Evolutionary conservation across 2,797 vertebrate species (phyloP).

Genomic region (Micropoecilia bifurca): DNA sequence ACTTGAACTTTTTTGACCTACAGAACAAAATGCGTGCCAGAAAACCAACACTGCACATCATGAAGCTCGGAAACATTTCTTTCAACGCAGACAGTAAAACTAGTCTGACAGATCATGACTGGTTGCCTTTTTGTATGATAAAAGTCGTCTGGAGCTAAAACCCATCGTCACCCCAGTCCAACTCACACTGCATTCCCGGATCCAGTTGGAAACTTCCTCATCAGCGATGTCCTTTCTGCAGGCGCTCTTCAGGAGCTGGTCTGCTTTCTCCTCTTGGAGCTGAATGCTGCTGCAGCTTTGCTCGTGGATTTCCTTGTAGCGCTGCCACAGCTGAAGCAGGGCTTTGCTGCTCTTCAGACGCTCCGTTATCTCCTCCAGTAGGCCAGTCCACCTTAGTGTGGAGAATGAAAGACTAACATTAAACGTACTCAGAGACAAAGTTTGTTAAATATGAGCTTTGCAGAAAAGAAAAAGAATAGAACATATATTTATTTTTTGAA

Average conservation of each 20-base stretch:
- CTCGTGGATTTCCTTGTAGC: constrained; percentile 87
- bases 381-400: constrained; percentile 87
- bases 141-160: neutral
- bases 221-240: constrained; percentile 87
- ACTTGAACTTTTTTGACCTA: neutral
- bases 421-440: neutral
- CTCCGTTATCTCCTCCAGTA: constrained; percentile 91
- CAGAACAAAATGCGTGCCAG: neutral
- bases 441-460: neutral
- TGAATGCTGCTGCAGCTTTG: constrained; percentile 81
- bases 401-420: neutral
- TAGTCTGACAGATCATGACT: too few relatives aligned
- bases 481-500: neutral
- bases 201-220: constrained; percentile 89
- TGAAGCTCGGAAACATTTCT: neutral
- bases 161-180: neutral
- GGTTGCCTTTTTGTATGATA: neutral
- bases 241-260: constrained; percentile 85
- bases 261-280: constrained; percentile 84
- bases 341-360: constrained; percentile 88
- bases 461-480: neutral
- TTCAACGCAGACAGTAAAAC: too few relatives aligned
- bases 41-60: neutral
- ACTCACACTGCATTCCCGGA: constrained; percentile 89
- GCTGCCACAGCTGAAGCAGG: constrained; percentile 93